Percentiles rank a stretch among this genome's conserved stretches.
Evolutionary conservation across 2,888 invertebrate genomes (phyloP).

Genomic region (Lochmaea capreae): DNA sequence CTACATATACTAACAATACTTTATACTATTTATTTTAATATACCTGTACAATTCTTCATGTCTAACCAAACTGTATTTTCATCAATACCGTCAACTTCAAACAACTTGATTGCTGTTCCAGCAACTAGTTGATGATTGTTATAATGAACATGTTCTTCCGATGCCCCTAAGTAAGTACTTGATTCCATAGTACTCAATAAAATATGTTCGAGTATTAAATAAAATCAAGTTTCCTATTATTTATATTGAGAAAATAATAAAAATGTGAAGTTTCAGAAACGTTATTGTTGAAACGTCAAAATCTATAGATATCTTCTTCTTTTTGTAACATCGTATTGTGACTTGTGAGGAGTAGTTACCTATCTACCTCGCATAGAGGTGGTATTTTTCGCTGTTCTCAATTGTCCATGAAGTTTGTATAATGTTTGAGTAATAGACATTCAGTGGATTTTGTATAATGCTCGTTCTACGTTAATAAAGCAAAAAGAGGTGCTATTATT

Average conservation of each 20-base stretch:
- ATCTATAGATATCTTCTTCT: background rate
- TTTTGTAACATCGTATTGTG: background rate
- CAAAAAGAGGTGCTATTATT: no score
- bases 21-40: background rate
- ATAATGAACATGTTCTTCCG: constrained; percentile 21
- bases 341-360: background rate
- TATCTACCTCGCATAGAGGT: background rate
- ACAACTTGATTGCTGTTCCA: constrained; percentile 24
- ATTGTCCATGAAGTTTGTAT: no score
- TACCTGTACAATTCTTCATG: constrained; percentile 31
- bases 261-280: no score
- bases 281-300: no score
- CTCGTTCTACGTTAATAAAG: no score
- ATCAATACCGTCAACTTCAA: constrained; percentile 21
- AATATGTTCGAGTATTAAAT: background rate
- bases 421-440: no score
- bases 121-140: constrained; percentile 19
- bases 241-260: no score
- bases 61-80: constrained; percentile 23
- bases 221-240: no score
- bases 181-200: constrained; percentile 11
- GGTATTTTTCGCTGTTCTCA: background rate
- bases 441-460: no score
- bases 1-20: background rate
- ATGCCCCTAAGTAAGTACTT: constrained; percentile 21